Conservation (phyloP, 2,888 invertebrate species). For the Aelia acuminata region DNA sequence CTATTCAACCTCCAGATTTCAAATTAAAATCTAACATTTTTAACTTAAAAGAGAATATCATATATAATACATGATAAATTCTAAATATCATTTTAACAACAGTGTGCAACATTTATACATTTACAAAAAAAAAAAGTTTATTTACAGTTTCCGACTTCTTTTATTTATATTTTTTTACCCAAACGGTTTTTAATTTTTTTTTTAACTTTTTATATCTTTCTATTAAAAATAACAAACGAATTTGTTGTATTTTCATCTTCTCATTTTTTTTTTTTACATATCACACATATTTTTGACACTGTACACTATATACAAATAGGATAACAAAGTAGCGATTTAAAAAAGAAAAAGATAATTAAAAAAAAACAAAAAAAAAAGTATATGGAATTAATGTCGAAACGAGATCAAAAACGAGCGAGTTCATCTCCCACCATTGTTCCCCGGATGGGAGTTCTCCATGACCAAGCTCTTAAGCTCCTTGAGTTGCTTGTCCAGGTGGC, state of each 20-base stretch:
- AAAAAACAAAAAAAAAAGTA: conserved; percentile 27
- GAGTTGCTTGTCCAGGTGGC: conserved; percentile 63
- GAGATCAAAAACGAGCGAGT: conserved; percentile 49
- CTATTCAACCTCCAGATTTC: neutral
- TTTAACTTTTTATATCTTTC: conserved; percentile 56
- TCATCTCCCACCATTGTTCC: conserved; percentile 64
- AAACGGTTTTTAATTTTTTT: conserved; percentile 47
- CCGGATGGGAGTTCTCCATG: conserved; percentile 55
- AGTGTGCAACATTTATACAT: conserved; percentile 60
- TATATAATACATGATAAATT: conserved; percentile 56
- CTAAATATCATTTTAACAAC: conserved; percentile 59
- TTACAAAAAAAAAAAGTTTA: conserved; percentile 52
- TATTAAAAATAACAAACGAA: conserved; percentile 57
- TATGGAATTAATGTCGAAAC: conserved; percentile 30
- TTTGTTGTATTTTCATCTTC: conserved; percentile 47
- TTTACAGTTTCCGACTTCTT: conserved; percentile 55
- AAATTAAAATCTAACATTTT: conserved; percentile 53
- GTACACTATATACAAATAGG: conserved; percentile 61
- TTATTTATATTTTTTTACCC: conserved; percentile 37
- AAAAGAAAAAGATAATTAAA: conserved; percentile 18
- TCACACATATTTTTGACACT: conserved; percentile 58
- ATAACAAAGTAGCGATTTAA: conserved; percentile 42
- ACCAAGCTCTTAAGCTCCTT: conserved; percentile 60
- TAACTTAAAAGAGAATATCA: conserved; percentile 54
- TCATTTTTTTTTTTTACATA: conserved; percentile 55